A percentile compares a stretch with the other conserved stretches of the same genome.
Evolutionary conservation across 2,888 invertebrate genomes (phyloP).

Genomic region (Asteroscopus sphinx): DNA sequence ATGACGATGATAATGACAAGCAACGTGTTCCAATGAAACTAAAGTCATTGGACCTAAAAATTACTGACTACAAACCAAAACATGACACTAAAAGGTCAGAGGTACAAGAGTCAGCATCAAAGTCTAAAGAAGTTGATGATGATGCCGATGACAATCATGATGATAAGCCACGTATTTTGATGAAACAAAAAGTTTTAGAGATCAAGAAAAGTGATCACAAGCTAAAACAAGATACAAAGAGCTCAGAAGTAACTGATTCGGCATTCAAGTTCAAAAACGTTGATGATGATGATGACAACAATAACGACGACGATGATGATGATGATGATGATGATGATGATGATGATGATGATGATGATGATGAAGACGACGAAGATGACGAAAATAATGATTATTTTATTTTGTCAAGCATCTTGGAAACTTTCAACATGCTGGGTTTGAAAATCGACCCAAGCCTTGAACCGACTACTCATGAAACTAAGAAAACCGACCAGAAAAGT

Average conservation of each 20-base stretch:
- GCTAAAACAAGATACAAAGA: conserved; percentile 27
- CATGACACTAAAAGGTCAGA: conserved; percentile 25
- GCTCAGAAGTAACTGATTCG: conserved; percentile 9
- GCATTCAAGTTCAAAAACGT: conserved; percentile 22
- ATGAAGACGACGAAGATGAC: conserved; percentile 33
- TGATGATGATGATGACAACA: conserved; percentile 28
- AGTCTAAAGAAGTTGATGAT: conserved; percentile 26
- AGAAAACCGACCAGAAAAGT: conserved; percentile 32
- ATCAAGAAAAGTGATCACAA: conserved; percentile 42
- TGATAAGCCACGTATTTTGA: conserved; percentile 15
- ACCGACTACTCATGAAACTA: conserved; percentile 21
- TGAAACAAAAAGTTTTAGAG: conserved; percentile 21
- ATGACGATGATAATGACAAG: conserved; percentile 53
- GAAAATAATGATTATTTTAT: conserved; percentile 48
- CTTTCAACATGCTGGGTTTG: conserved; percentile 54
- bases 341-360: conserved; percentile 23
- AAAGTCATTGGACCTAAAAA: conserved; percentile 32
- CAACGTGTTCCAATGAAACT: conserved; percentile 3
- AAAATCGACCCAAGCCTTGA: conserved; percentile 52
- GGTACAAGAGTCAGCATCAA: conserved; percentile 21
- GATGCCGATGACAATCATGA: conserved; percentile 43
- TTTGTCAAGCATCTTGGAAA: conserved; percentile 50
- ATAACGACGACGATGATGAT: conserved; percentile 29
- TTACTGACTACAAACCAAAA: conserved; percentile 34
- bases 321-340: conserved; percentile 25